These are phyloP conservation scores for Aphelenchoides bicaudatus DNA, from an alignment of 2,888 invertebrate species.

Conservation along the genomic window DNA sequence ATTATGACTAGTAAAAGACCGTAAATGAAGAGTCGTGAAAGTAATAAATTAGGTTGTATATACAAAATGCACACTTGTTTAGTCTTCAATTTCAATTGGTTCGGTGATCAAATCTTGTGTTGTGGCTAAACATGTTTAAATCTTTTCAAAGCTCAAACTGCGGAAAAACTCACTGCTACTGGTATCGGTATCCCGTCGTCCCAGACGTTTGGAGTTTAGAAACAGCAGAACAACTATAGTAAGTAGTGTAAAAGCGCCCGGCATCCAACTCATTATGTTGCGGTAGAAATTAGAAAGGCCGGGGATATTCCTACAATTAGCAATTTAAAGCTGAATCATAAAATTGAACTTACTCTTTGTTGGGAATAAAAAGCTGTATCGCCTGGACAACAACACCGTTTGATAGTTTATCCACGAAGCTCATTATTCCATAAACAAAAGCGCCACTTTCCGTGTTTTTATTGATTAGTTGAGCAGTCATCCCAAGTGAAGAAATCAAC, in stretches of 20 bases:
- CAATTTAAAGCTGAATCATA: slow-evolving; percentile 13
- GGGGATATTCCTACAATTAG: slow-evolving; percentile 6
- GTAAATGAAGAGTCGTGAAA: too few relatives aligned
- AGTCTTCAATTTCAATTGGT: too few relatives aligned
- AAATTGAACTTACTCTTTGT: slow-evolving; percentile 46
- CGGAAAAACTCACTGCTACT: too few relatives aligned
- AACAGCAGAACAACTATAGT: slow-evolving; percentile 44
- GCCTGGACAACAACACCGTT: slow-evolving; percentile 81
- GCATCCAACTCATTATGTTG: slow-evolving; percentile 51
- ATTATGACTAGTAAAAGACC: too few relatives aligned
- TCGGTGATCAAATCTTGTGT: too few relatives aligned
- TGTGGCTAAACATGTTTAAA: too few relatives aligned
- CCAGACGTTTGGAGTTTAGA: slow-evolving; percentile 40
- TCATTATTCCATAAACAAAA: slow-evolving; percentile 85
- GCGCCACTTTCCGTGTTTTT: slow-evolving; percentile 80
- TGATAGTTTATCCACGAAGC: slow-evolving; percentile 84
- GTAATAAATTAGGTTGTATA: too few relatives aligned
- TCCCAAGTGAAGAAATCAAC: slow-evolving; percentile 79
- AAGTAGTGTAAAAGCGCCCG: slow-evolving; percentile 44
- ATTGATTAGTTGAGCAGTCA: slow-evolving; percentile 84
- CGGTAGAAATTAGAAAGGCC: slow-evolving; percentile 43
- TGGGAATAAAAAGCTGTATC: slow-evolving; percentile 75
- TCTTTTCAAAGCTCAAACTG: too few relatives aligned
- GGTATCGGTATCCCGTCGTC: slow-evolving; percentile 26
- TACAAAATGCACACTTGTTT: too few relatives aligned